Evolutionary conservation across 2,888 invertebrate species (phyloP).

Genomic region (Eupithecia exiguata): DNA sequence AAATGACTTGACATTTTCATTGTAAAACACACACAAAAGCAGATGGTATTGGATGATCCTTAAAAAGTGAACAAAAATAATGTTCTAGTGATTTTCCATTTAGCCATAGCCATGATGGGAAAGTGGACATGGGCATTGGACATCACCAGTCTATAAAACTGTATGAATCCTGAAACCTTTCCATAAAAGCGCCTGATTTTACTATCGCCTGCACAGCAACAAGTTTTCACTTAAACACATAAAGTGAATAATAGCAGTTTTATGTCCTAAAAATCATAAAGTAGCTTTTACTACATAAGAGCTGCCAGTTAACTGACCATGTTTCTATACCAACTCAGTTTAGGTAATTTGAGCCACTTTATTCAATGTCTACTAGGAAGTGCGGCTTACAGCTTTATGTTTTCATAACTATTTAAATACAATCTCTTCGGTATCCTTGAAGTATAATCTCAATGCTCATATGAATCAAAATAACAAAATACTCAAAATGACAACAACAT

Average conservation of each 20-base stretch:
- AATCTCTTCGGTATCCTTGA: neutral
- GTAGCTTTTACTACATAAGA: constrained; percentile 52
- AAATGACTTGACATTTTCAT: too few species aligned
- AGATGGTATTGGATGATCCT: too few species aligned
- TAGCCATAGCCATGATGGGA: neutral
- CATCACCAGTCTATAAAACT: neutral
- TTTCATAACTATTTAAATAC: neutral
- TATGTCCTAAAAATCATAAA: constrained; percentile 53
- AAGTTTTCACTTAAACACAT: constrained; percentile 48
- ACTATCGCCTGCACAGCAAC: constrained; percentile 44
- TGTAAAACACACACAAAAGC: too few species aligned
- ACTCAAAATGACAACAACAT: neutral
- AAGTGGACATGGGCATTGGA: neutral
- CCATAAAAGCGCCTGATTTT: constrained; percentile 26
- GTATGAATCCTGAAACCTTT: neutral
- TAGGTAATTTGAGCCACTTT: constrained; percentile 25
- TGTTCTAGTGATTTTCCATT: too few species aligned
- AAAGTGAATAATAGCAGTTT: constrained; percentile 48
- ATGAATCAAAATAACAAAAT: neutral
- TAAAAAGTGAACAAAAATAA: too few species aligned
- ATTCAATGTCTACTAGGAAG: neutral
- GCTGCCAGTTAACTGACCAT: constrained; percentile 45
- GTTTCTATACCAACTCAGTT: constrained; percentile 41
- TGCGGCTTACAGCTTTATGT: constrained; percentile 20
- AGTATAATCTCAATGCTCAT: neutral